Base-by-base conservation (phyloP, 2,797 vertebrate genomes). In the Sebastes miniatus region DNA sequence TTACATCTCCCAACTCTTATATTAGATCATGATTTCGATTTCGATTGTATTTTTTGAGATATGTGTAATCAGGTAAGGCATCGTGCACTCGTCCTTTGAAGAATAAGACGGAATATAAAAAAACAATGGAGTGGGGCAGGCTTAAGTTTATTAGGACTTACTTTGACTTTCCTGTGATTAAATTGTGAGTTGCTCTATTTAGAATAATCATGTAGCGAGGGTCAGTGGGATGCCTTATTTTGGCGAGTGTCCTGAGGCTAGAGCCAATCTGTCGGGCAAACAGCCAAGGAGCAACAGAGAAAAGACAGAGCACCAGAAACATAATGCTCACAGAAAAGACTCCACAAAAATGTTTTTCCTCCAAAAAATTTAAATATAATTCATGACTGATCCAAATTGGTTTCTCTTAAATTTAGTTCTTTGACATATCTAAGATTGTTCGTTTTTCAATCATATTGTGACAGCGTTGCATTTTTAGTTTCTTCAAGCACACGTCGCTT, bases 251-350 rank as follows among this genome's bases (percentile, higher is more conserved):
- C 92, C 83, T 67, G 63, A 84, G 69, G 87, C 73, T n/a, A n/a
- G 12, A 83, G 81, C 63, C 86, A 84, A 79, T 89, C 73, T 85
- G 77, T 73, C 81, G 65, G 81, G 70, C 70, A 66, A 78, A 65
- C 50, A 69, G 63, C 77, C 81, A 88, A 69, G 22, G 13, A 86
- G 75, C 57, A 59, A 34, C 43, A 14, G 69, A 72, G 52, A 79
- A 56, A 80, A 67, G 27, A 66, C 52, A 29, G 29, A 69, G 24
- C 12, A 31, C 54, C 4, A 2, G 29, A 79, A 76, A 79, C n/a
- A 70, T 27, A 69, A 79, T 47, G 20, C 39, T 57, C 2, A 11
- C 2, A 70, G 47, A 59, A 70, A 75, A 2, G 5, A 32, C 20
- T 52, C 11, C 47, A 50, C 18, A 43, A 43, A 43, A 16, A 5